Conservation (phyloP, 2,888 invertebrate genomes). For the Diaperis boleti region DNA sequence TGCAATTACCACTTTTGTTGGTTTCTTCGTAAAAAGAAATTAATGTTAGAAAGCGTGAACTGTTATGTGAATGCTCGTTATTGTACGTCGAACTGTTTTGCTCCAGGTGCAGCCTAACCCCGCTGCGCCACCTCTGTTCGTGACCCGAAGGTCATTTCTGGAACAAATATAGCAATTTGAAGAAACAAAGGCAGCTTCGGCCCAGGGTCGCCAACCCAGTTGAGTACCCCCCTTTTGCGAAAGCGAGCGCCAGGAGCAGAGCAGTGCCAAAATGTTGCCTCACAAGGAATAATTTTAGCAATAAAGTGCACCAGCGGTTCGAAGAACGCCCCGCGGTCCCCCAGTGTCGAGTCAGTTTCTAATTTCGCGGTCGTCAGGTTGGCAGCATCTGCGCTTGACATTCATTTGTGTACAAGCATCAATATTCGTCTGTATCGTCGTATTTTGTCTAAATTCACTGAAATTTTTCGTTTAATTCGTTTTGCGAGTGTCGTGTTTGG, state of each 20-base stretch:
- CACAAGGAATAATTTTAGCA: not conserved
- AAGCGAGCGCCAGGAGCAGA: not conserved
- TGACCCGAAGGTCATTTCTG: slow-evolving; percentile 27
- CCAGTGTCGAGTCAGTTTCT: slow-evolving; percentile 5
- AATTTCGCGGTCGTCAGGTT: slow-evolving; percentile 9
- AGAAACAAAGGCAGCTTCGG: slow-evolving; percentile 26
- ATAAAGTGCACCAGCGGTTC: not conserved
- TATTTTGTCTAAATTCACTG: slow-evolving; percentile 4
- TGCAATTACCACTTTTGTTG: no score
- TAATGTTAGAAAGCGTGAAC: not conserved
- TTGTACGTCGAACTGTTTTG: no score
- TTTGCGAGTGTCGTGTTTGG: slow-evolving; percentile 4
- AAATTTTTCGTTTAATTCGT: not conserved
- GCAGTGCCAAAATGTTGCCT: not conserved
- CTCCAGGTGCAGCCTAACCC: not conserved
- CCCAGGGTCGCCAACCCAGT: slow-evolving; percentile 30
- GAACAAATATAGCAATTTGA: slow-evolving; percentile 22
- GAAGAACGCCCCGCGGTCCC: not conserved
- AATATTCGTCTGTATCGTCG: slow-evolving; percentile 9
- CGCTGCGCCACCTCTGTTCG: slow-evolving; percentile 27
- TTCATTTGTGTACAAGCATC: slow-evolving; percentile 31
- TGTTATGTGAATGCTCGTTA: not conserved
- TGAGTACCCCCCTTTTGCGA: not conserved
- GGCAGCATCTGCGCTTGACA: slow-evolving; percentile 22
- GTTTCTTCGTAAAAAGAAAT: no score